phyloP scores from a whole-genome alignment of 2,113 vertebrate species.

The Burhinus bistriatus region DNA sequence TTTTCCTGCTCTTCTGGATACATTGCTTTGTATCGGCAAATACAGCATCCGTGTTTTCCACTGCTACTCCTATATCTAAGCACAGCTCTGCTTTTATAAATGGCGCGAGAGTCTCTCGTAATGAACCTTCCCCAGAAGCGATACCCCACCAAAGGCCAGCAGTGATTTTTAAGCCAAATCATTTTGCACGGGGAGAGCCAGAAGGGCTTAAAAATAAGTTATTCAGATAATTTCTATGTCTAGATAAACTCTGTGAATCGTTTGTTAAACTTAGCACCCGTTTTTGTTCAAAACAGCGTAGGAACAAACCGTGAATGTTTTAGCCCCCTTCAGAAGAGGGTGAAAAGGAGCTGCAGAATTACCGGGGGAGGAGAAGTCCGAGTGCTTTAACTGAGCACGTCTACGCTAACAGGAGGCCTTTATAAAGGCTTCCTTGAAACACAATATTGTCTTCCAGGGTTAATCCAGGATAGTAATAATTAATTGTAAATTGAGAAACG shows the following conservation, averaged over 20 bases:
- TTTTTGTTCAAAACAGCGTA: conserved; percentile 22
- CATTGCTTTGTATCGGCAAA: background rate
- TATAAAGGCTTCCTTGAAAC: conserved; percentile 70
- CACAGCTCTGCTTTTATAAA: background rate
- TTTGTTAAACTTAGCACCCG: background rate
- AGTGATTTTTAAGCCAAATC: background rate
- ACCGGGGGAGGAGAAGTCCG: background rate
- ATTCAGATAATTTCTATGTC: background rate
- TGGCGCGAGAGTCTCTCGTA: background rate
- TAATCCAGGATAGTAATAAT: conserved; percentile 80
- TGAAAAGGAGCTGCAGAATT: background rate
- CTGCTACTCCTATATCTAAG: background rate
- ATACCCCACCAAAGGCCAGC: background rate
- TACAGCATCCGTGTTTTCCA: background rate
- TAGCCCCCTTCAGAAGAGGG: background rate
- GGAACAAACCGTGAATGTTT: background rate
- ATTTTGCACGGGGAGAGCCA: background rate
- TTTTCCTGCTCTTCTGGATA: background rate
- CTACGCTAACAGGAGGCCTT: conserved; percentile 36
- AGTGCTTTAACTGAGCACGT: conserved; percentile 1
- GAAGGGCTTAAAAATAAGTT: background rate
- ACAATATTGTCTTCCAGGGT: conserved; percentile 69
- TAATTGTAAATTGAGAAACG: conserved; percentile 89
- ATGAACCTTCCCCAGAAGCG: background rate
- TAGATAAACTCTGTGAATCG: background rate